Base-by-base conservation (phyloP, 2,113 vertebrate genomes). In the Festucalex cinctus region DNA sequence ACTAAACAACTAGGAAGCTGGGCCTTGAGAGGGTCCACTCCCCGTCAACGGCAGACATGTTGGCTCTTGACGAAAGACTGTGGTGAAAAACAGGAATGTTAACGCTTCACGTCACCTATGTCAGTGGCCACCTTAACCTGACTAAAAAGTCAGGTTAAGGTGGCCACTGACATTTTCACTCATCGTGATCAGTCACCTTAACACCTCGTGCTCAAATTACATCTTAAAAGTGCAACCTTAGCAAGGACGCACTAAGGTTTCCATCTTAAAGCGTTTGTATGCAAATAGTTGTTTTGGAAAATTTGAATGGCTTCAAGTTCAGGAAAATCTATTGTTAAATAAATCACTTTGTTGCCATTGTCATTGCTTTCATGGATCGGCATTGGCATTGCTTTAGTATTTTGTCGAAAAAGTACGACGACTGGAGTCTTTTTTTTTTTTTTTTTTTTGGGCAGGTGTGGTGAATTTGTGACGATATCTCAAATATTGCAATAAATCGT, bases 31-130 rank as follows among this genome's bases (percentile, higher is more conserved):
- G 36, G 36, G 1, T 22, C n/a, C 24, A 5, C 22, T 32, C 24
- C 81, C 76, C 0, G 62, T 78, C 70, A 57, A 73, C 84, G 83
- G n/a, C 61, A 74, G 85, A 83, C 90, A 75, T 89, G 89, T 83
- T 78, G 82, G 78, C 77, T 86, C 90, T 85, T 86, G 89, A 83
- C 65, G 51, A 37, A 67, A 71, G 77, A 75, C 74, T 74, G 63
- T 87, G 90, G 88, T 89, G 88, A 91, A 77, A 62, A 70, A 26
- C 37, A 89, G 83, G 90, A 91, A 91, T 91, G 89, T 88, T 91
- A 84, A 89, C 83, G 82, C 84, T 57, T 57, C 73, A 79, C 8
- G 82, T 80, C 85, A 19, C 80, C 65, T 79, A 76, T 85, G 85
- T 72, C n/a, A n/a, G n/a, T n/a, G n/a, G n/a, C n/a, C n/a, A n/a